A percentile compares a stretch with the other conserved stretches of the same genome.
phyloP scores from a whole-genome alignment of 2,797 vertebrate species.

The Meriones psammophilus region DNA sequence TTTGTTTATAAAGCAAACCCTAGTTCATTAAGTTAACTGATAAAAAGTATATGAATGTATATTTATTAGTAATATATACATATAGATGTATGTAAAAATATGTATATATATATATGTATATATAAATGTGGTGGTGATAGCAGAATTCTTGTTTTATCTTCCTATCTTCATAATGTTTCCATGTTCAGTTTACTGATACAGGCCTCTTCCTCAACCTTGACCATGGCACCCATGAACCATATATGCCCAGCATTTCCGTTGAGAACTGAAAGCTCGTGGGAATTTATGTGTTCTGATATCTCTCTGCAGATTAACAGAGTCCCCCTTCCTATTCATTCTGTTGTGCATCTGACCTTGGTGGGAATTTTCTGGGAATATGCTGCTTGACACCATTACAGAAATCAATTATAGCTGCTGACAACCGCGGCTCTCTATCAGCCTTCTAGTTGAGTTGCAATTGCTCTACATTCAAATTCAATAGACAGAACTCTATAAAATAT shows the following conservation, averaged over 20 bases:
- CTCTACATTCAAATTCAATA: background rate
- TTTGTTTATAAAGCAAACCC: too few species aligned
- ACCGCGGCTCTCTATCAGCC: background rate
- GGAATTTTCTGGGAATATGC: background rate
- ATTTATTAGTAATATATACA: too few species aligned
- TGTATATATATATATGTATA: too few species aligned
- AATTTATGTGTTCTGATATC: background rate
- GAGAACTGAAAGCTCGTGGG: background rate
- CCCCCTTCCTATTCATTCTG: background rate
- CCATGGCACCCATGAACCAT: background rate
- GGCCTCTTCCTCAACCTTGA: background rate
- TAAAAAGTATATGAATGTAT: too few species aligned
- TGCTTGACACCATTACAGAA: background rate
- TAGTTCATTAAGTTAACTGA: too few species aligned
- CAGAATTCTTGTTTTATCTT: background rate
- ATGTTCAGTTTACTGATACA: background rate
- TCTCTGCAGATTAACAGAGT: background rate
- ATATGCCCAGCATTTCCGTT: background rate
- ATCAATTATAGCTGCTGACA: background rate
- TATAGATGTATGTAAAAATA: too few species aligned
- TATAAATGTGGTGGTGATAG: too few species aligned
- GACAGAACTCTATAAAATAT: background rate
- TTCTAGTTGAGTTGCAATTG: background rate
- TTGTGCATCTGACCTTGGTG: background rate
- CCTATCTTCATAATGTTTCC: accelerated